These are phyloP conservation scores for Trogon melanurus DNA, from an alignment of 2,113 vertebrate genomes.

Conservation along the genomic window DNA sequence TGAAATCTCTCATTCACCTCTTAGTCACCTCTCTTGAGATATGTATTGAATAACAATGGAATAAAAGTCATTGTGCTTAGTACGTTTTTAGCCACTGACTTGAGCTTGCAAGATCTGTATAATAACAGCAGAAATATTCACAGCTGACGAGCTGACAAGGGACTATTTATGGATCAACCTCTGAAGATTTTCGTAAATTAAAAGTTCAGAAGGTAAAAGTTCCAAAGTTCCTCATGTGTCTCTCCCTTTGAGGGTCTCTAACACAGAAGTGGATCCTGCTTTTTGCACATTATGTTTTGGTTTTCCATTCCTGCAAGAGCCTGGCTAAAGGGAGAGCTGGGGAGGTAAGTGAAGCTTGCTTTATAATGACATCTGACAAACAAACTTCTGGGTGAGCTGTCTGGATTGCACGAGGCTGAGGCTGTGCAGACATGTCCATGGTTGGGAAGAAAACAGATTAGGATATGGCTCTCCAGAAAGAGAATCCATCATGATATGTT, in stretches of 20 bases:
- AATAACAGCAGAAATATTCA: conserved; percentile 49
- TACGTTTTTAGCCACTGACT: conserved; percentile 60
- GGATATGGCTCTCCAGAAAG: neutral
- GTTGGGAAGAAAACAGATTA: neutral
- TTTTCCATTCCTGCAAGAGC: neutral
- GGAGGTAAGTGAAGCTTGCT: neutral
- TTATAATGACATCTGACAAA: neutral
- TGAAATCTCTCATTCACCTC: conserved; percentile 61
- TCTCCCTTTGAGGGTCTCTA: neutral
- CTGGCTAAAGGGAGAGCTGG: neutral
- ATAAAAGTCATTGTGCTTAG: conserved; percentile 51
- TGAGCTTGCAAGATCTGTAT: conserved; percentile 24
- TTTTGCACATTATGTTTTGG: neutral
- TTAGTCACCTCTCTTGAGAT: conserved; percentile 63
- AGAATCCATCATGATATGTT: rapidly evolving
- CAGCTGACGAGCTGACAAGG: conserved; percentile 33
- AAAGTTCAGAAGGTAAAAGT: conserved; percentile 5
- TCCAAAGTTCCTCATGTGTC: neutral
- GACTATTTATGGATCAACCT: conserved; percentile 48
- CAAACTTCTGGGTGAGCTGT: neutral
- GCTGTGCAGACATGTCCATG: neutral
- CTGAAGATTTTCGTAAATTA: neutral
- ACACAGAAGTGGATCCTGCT: neutral
- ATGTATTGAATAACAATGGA: conserved; percentile 38
- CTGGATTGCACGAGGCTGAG: neutral